Conservation (phyloP, 2,797 vertebrate species). For the Galaxias olidus region DNA sequence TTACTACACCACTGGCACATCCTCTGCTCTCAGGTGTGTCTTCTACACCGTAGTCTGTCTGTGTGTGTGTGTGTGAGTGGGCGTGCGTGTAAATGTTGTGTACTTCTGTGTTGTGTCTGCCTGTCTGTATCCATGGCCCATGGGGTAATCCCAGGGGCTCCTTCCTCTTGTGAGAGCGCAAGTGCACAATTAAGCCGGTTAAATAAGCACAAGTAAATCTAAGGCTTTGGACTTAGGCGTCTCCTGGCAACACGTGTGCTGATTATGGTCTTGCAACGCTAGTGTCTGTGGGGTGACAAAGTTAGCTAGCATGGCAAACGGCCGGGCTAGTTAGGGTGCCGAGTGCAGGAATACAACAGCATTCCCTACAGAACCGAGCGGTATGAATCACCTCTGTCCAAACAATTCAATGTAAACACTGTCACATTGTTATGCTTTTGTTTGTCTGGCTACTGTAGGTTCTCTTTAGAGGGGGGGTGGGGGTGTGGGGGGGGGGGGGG, state of each 20-base stretch:
- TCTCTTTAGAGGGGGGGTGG: conserved; percentile 23
- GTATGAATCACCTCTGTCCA: conserved; percentile 57
- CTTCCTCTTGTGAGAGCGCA: conserved; percentile 70
- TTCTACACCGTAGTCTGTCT: not conserved
- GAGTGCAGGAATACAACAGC: conserved; percentile 32
- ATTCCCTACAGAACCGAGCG: conserved; percentile 48
- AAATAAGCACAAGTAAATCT: conserved; percentile 79
- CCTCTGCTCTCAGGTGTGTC: not conserved
- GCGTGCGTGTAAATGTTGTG: conserved; percentile 1
- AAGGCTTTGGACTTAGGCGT: conserved; percentile 81
- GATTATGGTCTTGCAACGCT: conserved; percentile 68
- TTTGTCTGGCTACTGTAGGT: conserved; percentile 59
- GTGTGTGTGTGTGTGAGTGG: conserved; percentile 14
- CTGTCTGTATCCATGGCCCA: conserved; percentile 31
- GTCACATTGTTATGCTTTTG: conserved; percentile 49
- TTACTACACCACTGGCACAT: too few species aligned
- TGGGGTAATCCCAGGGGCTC: conserved; percentile 63
- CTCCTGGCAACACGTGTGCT: conserved; percentile 84
- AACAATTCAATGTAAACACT: conserved; percentile 60
- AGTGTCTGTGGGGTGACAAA: conserved; percentile 32
- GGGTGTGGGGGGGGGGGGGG: too few species aligned
- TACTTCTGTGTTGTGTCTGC: conserved; percentile 30
- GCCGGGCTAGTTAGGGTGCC: not conserved
- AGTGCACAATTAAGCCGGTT: conserved; percentile 82
- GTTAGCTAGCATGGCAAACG: not conserved